Evolutionary conservation across 2,888 invertebrate species (phyloP).

Genomic region (Prosapia bicincta): DNA sequence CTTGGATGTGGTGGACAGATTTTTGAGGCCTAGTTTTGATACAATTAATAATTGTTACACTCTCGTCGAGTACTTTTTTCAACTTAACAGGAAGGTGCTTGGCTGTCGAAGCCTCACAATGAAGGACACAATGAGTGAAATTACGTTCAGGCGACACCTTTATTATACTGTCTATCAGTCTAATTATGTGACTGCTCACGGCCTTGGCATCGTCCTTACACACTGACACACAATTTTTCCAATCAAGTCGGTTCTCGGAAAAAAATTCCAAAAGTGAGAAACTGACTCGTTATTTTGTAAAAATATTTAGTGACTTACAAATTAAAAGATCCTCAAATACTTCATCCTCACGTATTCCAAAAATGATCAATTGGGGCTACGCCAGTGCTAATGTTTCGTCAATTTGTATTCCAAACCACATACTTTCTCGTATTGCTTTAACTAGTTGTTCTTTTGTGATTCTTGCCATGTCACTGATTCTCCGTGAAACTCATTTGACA

Average conservation of each 20-base stretch:
- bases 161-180: background rate
- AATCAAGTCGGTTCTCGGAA: background rate
- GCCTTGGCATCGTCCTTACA: background rate
- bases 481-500: background rate
- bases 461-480: background rate
- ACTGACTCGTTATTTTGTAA: background rate
- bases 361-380: constrained; percentile 20
- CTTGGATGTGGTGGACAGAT: too few relatives aligned
- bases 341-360: constrained; percentile 8
- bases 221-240: background rate
- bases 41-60: too few relatives aligned
- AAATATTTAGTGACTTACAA: background rate
- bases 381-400: constrained; percentile 4
- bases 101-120: too few relatives aligned
- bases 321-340: too few relatives aligned
- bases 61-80: too few relatives aligned
- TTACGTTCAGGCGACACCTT: background rate
- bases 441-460: background rate
- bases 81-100: too few relatives aligned
- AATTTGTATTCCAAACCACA: background rate
- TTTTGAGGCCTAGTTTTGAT: constrained; percentile 10
- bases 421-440: background rate
- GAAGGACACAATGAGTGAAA: too few relatives aligned
- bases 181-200: background rate
- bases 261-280: background rate